Evolutionary conservation across 2,113 vertebrate species (phyloP).

Genomic region (Nipponia nippon): DNA sequence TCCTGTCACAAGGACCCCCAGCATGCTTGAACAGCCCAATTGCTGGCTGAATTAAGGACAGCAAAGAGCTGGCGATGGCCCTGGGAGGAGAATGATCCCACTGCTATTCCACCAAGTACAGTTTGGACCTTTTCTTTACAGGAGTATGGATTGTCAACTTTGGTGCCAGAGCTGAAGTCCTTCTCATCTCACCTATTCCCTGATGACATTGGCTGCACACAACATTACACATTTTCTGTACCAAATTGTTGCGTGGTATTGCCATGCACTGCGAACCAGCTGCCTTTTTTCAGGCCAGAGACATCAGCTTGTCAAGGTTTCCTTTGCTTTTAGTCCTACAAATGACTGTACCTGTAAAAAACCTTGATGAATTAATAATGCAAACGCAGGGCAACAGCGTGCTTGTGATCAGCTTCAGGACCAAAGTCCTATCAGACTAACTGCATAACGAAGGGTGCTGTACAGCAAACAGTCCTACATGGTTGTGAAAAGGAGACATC

Average conservation of each 20-base stretch:
- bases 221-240: not conserved
- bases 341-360: not conserved
- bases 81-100: not conserved
- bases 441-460: not conserved
- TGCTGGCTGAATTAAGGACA: not conserved
- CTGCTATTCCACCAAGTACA: not conserved
- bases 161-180: not conserved
- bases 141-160: not conserved
- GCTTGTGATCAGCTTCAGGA: not conserved
- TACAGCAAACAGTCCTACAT: accelerated
- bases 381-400: not conserved
- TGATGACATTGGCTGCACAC: not conserved
- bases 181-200: not conserved
- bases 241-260: accelerated
- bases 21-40: not conserved
- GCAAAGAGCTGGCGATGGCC: not conserved
- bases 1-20: not conserved
- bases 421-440: not conserved
- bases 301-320: not conserved
- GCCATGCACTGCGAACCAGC: not conserved
- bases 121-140: not conserved
- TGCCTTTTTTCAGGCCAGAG: not conserved
- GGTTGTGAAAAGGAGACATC: not conserved
- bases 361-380: not conserved
- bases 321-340: not conserved